Evolutionary conservation across 2,888 invertebrate species (phyloP).

Genomic region (Patella ulyssiponensis): DNA sequence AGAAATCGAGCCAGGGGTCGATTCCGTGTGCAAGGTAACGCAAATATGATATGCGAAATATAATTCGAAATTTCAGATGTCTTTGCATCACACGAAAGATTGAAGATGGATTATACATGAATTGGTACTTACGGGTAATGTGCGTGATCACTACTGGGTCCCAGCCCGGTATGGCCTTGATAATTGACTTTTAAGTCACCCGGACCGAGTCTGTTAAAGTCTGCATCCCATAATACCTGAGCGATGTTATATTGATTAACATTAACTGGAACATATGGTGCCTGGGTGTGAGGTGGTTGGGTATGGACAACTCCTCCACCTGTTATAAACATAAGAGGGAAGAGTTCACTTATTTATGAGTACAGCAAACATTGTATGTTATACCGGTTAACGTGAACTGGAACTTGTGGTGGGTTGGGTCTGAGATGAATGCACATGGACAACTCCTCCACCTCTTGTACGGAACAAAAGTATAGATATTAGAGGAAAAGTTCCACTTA

Average conservation of each 20-base stretch:
- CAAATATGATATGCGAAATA: no score
- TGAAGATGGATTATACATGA: no score
- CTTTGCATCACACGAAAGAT: neutral
- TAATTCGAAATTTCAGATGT: no score
- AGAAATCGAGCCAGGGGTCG: no score
- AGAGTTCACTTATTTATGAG: no score
- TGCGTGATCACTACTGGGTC: constrained; percentile 35
- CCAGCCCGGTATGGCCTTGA: constrained; percentile 28
- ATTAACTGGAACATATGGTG: neutral
- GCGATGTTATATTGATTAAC: neutral
- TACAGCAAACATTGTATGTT: neutral
- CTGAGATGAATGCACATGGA: neutral
- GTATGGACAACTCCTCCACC: neutral
- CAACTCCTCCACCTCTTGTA: neutral
- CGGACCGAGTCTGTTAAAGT: neutral
- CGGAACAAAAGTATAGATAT: neutral
- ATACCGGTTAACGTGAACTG: neutral
- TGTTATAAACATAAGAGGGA: neutral
- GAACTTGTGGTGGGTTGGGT: neutral
- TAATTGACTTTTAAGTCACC: constrained; percentile 26
- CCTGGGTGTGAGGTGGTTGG: neutral
- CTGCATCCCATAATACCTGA: constrained; percentile 1
- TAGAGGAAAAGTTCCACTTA: neutral
- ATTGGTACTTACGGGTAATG: neutral
- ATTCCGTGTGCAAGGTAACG: no score